phyloP scores from a whole-genome alignment of 2,888 invertebrate genomes.

The Seira sanloemensis region DNA sequence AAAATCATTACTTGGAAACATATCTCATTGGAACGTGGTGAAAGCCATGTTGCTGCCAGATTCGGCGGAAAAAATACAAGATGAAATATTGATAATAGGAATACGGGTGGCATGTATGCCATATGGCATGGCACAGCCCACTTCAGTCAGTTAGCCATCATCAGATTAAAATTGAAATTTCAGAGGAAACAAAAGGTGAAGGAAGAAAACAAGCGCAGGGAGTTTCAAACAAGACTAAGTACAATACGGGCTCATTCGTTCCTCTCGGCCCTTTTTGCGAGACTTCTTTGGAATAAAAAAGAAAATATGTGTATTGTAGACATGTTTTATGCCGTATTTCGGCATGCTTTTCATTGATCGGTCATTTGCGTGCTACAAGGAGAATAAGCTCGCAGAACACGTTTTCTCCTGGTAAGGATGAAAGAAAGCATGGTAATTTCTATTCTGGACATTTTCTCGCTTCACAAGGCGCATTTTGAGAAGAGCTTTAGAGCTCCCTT shows the following conservation, averaged over 20 bases:
- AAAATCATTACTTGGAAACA: background rate
- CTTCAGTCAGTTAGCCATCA: background rate
- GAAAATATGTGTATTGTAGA: background rate
- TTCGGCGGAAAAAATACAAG: background rate
- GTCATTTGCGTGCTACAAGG: slow-evolving; percentile 40
- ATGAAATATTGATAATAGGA: background rate
- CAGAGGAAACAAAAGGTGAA: background rate
- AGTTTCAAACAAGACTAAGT: background rate
- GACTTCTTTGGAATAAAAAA: background rate
- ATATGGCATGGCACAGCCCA: background rate
- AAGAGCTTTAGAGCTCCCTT: background rate
- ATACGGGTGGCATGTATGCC: background rate
- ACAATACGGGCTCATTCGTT: background rate
- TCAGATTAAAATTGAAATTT: slow-evolving; percentile 4
- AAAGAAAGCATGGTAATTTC: background rate
- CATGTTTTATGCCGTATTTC: background rate
- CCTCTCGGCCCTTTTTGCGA: background rate
- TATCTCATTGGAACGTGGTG: background rate
- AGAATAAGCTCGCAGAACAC: background rate
- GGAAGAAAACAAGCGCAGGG: background rate
- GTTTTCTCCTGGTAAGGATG: background rate
- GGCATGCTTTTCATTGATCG: slow-evolving; percentile 48
- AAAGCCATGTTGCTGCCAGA: background rate
- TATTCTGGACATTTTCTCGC: background rate
- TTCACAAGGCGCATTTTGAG: too few relatives aligned